Base-by-base conservation (phyloP, 2,113 vertebrate species). In the Calidris pygmaea region DNA sequence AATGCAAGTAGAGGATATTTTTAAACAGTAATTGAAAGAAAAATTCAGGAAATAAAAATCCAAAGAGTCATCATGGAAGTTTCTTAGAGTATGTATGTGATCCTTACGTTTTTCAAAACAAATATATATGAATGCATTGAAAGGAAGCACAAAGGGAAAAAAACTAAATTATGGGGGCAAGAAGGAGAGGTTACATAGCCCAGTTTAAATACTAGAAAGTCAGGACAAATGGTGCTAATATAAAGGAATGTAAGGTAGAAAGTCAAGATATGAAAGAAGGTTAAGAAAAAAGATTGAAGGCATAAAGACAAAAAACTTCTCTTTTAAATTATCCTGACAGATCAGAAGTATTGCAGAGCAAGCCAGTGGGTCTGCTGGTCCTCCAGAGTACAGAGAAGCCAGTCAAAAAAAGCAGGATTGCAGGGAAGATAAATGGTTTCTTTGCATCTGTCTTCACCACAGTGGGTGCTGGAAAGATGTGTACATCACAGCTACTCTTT, bases 401-500 rank as follows among this genome's bases (percentile, higher is more conserved):
- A 7, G 17, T 71, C 53, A 67, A 73, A 90, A 93, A 82, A 47
- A 45, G 59, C 47, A 89, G 58, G 43, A 66, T 43, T 68, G 11
- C 13, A n/a, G 59, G 62, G 63, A 86, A 60, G 30, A 68, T 86
- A 60, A 93, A 94, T 75, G 68, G 12, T 34, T 17, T 91, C 65
- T 95, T 93, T 96, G 86, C 91, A 78, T 83, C 76, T 88, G 56
- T 58, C 70, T 95, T 95, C 53, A 73, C 71, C 83, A 71, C 58
- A 75, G 76, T 58, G 56, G 48, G 81, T 83, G 59, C 88, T 88
- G 74, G 92, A 94, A 89, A 91, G 84, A 75, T 62, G 53, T 81
- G 89, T 80, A 72, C 73, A 81, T 95, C 43, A 70, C 60, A 97
- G 82, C 82, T 90, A 84, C 85, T 85, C 73, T 95, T 89, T 91